Evolutionary conservation across 2,888 invertebrate species (phyloP).

Genomic region (Pseudanteris insignis): DNA sequence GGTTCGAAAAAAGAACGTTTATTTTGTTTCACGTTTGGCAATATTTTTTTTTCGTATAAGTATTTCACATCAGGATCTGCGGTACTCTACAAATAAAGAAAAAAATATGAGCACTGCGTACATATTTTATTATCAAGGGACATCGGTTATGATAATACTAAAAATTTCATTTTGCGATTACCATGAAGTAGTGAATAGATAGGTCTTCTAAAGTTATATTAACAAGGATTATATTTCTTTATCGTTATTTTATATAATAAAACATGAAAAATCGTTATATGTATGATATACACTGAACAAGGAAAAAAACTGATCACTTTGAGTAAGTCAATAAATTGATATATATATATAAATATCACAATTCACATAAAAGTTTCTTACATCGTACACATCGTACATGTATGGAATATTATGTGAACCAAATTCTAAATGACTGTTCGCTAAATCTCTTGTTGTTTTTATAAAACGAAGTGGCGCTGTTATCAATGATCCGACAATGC

Average conservation of each 20-base stretch:
- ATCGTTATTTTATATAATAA: too few relatives aligned
- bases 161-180: too few relatives aligned
- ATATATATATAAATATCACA: too few relatives aligned
- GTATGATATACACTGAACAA: too few relatives aligned
- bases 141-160: too few relatives aligned
- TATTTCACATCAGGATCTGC: constrained; percentile 72
- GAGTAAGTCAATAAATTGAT: too few relatives aligned
- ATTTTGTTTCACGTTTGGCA: constrained; percentile 47
- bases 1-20: constrained; percentile 65
- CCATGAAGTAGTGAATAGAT: too few relatives aligned
- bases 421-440: constrained; percentile 57
- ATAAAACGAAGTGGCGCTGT: constrained; percentile 59
- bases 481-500: constrained; percentile 60
- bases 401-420: constrained; percentile 60
- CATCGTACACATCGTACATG: constrained; percentile 57
- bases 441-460: constrained; percentile 54
- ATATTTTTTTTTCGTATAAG: constrained; percentile 72
- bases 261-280: too few relatives aligned
- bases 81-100: constrained; percentile 68
- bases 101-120: background rate
- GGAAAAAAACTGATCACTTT: too few relatives aligned
- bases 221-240: too few relatives aligned
- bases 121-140: background rate
- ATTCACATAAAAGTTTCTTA: constrained; percentile 43
- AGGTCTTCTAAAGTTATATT: too few relatives aligned